Base-by-base conservation (phyloP, 53 echinoderm and acorn worm genomes). In the Apostichopus leukothele region DNA sequence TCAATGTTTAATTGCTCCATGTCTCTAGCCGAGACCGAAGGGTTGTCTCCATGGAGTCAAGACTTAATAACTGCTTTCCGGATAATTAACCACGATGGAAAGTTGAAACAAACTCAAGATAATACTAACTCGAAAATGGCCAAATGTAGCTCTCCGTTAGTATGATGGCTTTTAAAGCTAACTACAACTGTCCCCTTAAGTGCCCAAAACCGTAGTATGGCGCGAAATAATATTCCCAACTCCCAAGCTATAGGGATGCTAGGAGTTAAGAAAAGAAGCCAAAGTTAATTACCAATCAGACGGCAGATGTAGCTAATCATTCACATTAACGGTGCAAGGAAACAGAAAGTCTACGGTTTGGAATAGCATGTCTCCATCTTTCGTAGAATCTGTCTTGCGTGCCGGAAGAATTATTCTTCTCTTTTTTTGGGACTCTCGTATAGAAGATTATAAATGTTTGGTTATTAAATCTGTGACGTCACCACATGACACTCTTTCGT, bases 51-150 rank as follows among this genome's bases (percentile, higher is more conserved):
- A 55, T 81, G 81, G 81, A 81, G 81, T 81, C 81, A 81, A 55
- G 54, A 81, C 81, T 81, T 81, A 81, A 81, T 81, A 81, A 81
- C 81, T 81, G 81, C 81, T 81, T 81, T 81, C 81, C 81, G 81
- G 81, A 54, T 81, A 81, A 81, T 81, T 81, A 81, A 59, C 55
- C 81, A 81, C 81, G 81, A 81, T 81, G 20, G 81, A 81, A 81
- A 55, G 55, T 55, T 81, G 81, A 54, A 81, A 81, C 54, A 81
- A 81, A 21, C 54, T 81, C 54, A 55, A 81, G 59, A 54, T 11
- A 81, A 54, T 22, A 55, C 11, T 25, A 11, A 50, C 18, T 54
- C 22, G n/a, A 81, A 81, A 81, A 81, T 81, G 59, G 81, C 55
- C 59, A 81, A 81, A 81, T 81, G 81, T 54, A 59, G 59, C 81